Conservation (phyloP, 2,888 invertebrate genomes). For the Cyrtodaria siliqua region DNA sequence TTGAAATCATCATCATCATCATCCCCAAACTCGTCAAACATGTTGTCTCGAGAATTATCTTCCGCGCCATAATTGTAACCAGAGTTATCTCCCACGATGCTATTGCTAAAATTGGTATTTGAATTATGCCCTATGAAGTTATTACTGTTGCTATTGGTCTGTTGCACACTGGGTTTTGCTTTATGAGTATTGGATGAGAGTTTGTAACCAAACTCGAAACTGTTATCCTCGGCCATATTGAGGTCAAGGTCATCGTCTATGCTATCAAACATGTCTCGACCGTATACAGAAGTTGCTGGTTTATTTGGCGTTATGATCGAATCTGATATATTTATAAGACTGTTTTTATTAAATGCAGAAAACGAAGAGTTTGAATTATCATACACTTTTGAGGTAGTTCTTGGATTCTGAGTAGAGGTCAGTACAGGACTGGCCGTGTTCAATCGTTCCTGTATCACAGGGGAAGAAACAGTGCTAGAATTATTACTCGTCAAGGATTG, state of each 20-base stretch:
- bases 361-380: too few species aligned
- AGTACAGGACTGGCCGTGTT: background rate
- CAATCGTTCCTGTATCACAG: background rate
- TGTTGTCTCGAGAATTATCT: slow-evolving; percentile 19
- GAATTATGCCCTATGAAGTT: slow-evolving; percentile 19
- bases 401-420: too few species aligned
- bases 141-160: background rate
- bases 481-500: slow-evolving; percentile 37
- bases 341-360: too few species aligned
- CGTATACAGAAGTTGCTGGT: too few species aligned
- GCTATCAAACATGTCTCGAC: slow-evolving; percentile 46
- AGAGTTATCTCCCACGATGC: slow-evolving; percentile 23
- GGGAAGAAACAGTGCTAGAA: slow-evolving; percentile 9
- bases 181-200: slow-evolving; percentile 14
- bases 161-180: slow-evolving; percentile 2
- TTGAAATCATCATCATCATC: slow-evolving; percentile 67
- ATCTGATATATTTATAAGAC: too few species aligned
- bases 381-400: too few species aligned
- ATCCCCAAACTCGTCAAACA: slow-evolving; percentile 59
- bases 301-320: too few species aligned
- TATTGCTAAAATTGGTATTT: background rate
- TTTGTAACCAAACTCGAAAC: slow-evolving; percentile 57
- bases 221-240: slow-evolving; percentile 45
- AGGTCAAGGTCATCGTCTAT: slow-evolving; percentile 57
- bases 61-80: slow-evolving; percentile 22